phyloP scores from a whole-genome alignment of 1,140 invertebrate species.

The Trichonephila clavata region DNA sequence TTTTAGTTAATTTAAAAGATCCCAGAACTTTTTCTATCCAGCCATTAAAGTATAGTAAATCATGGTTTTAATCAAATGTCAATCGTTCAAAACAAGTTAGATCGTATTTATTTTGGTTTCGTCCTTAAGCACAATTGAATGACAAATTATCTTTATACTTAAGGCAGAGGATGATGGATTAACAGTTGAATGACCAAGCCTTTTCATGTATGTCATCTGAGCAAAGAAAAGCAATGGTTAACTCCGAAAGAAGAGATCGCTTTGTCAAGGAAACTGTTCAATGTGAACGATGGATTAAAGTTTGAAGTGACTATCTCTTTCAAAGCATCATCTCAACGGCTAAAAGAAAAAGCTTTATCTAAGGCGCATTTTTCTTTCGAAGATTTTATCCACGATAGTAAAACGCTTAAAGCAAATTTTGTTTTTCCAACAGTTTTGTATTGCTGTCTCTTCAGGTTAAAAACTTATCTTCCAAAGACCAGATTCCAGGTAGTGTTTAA shows the following conservation, averaged over 20 bases:
- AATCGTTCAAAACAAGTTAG: neutral
- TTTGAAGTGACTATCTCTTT: constrained; percentile 51
- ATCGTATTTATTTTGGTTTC: neutral
- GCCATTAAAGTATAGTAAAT: neutral
- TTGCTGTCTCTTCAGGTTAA: neutral
- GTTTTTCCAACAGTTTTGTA: constrained; percentile 24
- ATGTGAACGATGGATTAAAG: constrained; percentile 39
- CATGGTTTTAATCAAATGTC: neutral
- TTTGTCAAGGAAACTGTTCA: constrained; percentile 38
- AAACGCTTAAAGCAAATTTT: constrained; percentile 47
- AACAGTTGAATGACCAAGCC: constrained; percentile 17
- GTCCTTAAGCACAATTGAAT: neutral
- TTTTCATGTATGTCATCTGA: constrained; percentile 22
- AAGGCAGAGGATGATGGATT: constrained; percentile 54
- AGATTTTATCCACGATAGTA: constrained; percentile 31
- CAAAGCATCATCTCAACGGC: constrained; percentile 13
- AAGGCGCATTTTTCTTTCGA: neutral
- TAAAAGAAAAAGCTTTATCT: constrained; percentile 19
- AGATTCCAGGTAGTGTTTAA: neutral
- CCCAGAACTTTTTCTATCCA: neutral
- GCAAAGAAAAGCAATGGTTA: constrained; percentile 27
- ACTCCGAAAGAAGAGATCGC: constrained; percentile 12
- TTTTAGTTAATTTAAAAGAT: neutral
- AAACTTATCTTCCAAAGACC: constrained; percentile 4
- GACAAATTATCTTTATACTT: constrained; percentile 39